Evolutionary conservation across 2,797 vertebrate species (phyloP).

Genomic region (Alauda arvensis): DNA sequence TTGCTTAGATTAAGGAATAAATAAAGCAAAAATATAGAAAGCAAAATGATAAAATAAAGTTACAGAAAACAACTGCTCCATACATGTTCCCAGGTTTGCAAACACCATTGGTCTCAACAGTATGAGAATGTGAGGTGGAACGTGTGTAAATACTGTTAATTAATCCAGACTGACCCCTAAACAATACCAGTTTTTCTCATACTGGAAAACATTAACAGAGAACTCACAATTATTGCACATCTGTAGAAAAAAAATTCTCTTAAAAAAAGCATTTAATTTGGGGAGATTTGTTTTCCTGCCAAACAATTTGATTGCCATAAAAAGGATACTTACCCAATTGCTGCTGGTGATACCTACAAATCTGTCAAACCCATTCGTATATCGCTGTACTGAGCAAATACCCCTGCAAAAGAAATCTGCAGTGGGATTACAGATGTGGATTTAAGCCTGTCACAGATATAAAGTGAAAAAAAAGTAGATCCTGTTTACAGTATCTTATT

Average conservation of each 20-base stretch:
- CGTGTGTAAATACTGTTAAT: background rate
- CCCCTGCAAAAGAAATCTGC: background rate
- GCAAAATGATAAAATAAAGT: background rate
- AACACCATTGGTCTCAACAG: background rate
- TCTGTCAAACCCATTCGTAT: rapidly evolving
- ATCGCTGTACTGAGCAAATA: background rate
- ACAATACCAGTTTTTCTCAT: background rate
- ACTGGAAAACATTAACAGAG: background rate
- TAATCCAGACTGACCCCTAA: background rate
- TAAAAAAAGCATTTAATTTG: background rate
- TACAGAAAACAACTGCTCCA: background rate
- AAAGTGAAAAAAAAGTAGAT: background rate
- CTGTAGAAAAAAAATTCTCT: background rate
- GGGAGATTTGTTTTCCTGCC: background rate
- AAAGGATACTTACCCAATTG: background rate
- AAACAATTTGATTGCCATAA: background rate
- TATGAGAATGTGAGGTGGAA: background rate
- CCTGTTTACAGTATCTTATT: background rate
- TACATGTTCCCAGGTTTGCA: background rate
- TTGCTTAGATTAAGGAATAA: background rate
- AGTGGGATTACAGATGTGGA: background rate
- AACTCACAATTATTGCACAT: background rate
- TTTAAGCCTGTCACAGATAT: background rate
- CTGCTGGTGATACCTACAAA: background rate
- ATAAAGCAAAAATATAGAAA: background rate